Evolutionary conservation across 2,113 vertebrate species (phyloP).

Genomic region (Uropsilus gracilis): DNA sequence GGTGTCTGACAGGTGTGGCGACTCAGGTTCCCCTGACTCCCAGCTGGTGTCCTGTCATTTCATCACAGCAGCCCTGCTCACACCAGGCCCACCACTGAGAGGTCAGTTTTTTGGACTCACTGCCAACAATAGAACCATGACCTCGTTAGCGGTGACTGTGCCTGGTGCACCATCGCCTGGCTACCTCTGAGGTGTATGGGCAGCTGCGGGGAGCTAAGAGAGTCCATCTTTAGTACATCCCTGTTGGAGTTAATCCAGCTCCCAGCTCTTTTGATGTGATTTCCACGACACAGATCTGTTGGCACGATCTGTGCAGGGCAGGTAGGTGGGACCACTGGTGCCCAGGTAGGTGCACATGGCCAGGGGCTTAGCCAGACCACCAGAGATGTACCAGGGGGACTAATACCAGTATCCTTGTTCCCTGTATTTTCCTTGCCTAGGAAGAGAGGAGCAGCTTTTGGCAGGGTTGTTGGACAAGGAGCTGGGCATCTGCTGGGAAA

Average conservation of each 20-base stretch:
- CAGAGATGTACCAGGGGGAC: too few relatives aligned
- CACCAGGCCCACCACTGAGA: neutral
- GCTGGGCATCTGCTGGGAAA: fast-evolving
- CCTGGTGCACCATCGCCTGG: too few relatives aligned
- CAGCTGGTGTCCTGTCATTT: neutral
- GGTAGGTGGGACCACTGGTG: neutral
- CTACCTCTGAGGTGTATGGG: neutral
- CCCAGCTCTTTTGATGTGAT: neutral
- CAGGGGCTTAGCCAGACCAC: neutral
- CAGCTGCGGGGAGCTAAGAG: too few relatives aligned
- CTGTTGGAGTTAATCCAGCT: neutral
- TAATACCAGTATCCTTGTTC: neutral
- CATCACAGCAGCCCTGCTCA: neutral
- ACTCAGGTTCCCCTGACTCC: neutral
- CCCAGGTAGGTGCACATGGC: neutral
- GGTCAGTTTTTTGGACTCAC: neutral
- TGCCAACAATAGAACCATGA: neutral
- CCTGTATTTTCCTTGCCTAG: neutral
- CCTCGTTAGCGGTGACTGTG: too few relatives aligned
- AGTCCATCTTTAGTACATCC: neutral
- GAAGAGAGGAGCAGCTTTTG: neutral
- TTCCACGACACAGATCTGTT: neutral
- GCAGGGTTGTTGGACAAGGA: neutral
- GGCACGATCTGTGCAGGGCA: neutral
- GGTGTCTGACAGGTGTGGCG: neutral